Base-by-base conservation (phyloP, 2,797 vertebrate species). In the Neoniphon sammara region DNA sequence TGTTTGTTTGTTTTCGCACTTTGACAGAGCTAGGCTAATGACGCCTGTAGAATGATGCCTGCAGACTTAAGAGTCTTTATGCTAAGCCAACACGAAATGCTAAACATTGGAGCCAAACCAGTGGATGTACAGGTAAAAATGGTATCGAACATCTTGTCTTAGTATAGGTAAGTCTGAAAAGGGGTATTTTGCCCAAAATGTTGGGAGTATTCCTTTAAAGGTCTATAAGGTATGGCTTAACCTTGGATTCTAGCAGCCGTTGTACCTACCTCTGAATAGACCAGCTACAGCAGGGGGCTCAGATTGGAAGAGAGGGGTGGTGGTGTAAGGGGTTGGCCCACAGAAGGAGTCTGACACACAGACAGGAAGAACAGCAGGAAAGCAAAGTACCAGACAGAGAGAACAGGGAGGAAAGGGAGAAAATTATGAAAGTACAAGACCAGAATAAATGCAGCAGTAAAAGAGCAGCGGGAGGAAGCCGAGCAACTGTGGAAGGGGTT, bases 181-280 rank as follows among this genome's bases (percentile, higher is more conserved):
- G 4, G 4, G 25, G 25, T 27, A 27, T 27, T n/a, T 27, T 27
- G 25, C 25, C 25, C 25, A 27, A 27, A 27, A 27, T 4, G 4
- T 27, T 27, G 25, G 25, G 25, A 27, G 25, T 27, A 27, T 27
- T 27, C 25, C 25, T 27, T 27, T 27, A 27, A 2, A 42, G 39
- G 14, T 3, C 15, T 10, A 44, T 27, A 10, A 25, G 36, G 44
- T 15, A 23, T 4, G 4, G 65, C 66, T 1, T 15, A 21, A 4
- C 6, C 15, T 14, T 25, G 7, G 21, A 8, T 25, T 64, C 57
- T 59, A 44, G 58, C 14, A 17, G 44, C 20, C 6, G 55, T 1
- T 62, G 66, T 84, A 96, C 95, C 90, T 95, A 97, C 94, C 94
- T 96, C 93, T 94, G 91, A 96, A 96, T 91, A 97, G 95, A 94